Percentiles rank a stretch among this genome's conserved stretches.
Evolutionary conservation across 2,888 invertebrate species (phyloP).

Genomic region (Yponomeuta evonymella): DNA sequence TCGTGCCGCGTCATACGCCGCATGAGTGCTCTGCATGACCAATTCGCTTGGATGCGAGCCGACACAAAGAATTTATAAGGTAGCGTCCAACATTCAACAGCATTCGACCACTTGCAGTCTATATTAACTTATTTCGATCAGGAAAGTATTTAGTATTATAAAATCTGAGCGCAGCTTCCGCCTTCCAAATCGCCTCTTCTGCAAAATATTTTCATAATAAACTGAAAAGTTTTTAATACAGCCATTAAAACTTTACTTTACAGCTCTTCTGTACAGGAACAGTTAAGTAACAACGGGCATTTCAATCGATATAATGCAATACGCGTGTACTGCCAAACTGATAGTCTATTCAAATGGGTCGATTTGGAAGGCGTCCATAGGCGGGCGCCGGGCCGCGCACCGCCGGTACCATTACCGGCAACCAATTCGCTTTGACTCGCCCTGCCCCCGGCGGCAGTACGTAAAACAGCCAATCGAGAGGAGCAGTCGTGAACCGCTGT

Average conservation of each 20-base stretch:
- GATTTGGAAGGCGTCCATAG: constrained; percentile 64
- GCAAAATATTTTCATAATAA: too few relatives aligned
- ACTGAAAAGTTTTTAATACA: too few relatives aligned
- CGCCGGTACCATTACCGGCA: constrained; percentile 39
- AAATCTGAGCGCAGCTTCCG: neutral
- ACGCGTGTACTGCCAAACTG: constrained; percentile 49
- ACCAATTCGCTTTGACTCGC: constrained; percentile 42
- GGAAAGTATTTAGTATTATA: neutral
- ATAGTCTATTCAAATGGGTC: constrained; percentile 59
- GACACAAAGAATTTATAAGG: constrained; percentile 10
- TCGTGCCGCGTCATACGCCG: neutral
- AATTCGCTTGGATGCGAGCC: constrained; percentile 5
- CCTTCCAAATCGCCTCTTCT: too few relatives aligned
- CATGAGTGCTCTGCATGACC: constrained; percentile 13
- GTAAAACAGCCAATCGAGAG: constrained; percentile 25
- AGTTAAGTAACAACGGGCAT: neutral
- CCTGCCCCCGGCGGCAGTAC: constrained; percentile 25
- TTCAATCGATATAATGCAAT: constrained; percentile 48
- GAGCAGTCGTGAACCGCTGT: neutral
- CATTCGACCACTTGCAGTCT: neutral
- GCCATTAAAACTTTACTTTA: too few relatives aligned
- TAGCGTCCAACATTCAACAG: constrained; percentile 2
- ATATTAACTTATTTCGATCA: constrained; percentile 6
- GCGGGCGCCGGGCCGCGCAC: constrained; percentile 35
- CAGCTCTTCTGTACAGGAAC: too few relatives aligned